These are phyloP conservation scores for Amblyjoppa proteus DNA, from an alignment of 2,888 invertebrate species.

Conservation along the genomic window DNA sequence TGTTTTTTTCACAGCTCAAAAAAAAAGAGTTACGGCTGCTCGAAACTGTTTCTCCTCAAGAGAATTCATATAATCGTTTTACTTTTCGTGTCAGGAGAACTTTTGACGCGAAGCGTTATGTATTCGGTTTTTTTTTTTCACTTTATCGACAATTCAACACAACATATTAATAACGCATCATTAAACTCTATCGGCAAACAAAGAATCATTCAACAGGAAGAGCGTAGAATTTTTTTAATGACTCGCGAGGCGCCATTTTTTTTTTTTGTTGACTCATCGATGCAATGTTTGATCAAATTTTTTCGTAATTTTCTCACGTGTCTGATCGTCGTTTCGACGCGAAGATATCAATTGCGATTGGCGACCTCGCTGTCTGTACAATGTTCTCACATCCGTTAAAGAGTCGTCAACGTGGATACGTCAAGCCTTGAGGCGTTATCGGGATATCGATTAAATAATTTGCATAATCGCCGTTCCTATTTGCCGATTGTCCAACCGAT, in stretches of 20 bases:
- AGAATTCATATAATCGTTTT: conserved; percentile 27
- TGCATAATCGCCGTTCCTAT: conserved; percentile 43
- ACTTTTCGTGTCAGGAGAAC: neutral
- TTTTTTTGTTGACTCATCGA: conserved; percentile 12
- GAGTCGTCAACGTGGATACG: conserved; percentile 6
- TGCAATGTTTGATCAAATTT: neutral
- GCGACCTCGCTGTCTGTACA: conserved; percentile 18
- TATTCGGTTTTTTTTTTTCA: neutral
- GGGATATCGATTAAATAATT: conserved; percentile 49
- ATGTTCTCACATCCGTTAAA: conserved; percentile 36
- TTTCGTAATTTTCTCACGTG: neutral
- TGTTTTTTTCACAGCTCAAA: conserved; percentile 6
- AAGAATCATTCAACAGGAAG: neutral
- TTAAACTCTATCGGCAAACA: neutral
- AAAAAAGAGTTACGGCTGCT: conserved; percentile 25
- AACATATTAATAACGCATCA: conserved; percentile 4
- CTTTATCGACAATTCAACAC: neutral
- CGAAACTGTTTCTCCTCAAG: neutral
- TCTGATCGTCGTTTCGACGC: neutral
- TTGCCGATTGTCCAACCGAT: conserved; percentile 31
- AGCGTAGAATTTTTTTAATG: neutral
- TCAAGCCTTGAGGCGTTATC: conserved; percentile 21
- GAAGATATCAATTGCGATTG: conserved; percentile 19
- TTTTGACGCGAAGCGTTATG: neutral
- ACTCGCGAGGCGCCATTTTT: conserved; percentile 7